These are phyloP conservation scores for Synodontis membranacea DNA, from an alignment of 2,113 vertebrate genomes.

Conservation along the genomic window DNA sequence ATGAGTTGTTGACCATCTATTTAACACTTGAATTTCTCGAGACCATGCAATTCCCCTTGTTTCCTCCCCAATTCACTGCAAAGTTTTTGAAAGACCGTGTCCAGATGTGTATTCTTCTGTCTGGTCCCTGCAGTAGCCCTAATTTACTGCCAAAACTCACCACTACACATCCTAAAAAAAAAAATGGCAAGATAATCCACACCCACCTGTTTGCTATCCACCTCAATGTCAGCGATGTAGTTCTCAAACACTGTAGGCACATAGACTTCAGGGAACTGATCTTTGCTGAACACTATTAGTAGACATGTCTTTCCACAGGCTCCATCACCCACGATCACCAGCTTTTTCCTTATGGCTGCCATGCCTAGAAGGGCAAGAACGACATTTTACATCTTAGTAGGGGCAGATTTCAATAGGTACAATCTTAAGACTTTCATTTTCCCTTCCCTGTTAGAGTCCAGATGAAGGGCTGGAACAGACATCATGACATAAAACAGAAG, in stretches of 20 bases:
- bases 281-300: constrained; percentile 97
- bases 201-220: constrained; percentile 93
- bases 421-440: neutral
- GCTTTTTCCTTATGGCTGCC: constrained; percentile 95
- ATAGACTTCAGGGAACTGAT: constrained; percentile 97
- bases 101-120: neutral
- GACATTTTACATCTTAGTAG: neutral
- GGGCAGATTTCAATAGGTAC: neutral
- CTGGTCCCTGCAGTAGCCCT: neutral
- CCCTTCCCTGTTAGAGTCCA: neutral
- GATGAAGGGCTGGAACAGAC: neutral
- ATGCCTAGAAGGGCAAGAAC: constrained; percentile 73
- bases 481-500: neutral
- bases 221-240: constrained; percentile 98
- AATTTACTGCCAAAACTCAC: neutral
- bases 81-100: neutral
- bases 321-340: constrained; percentile 97
- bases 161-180: neutral
- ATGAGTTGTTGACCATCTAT: neutral
- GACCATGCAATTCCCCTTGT: neutral
- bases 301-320: constrained; percentile 97
- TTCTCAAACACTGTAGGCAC: constrained; percentile 98
- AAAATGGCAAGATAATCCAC: neutral
- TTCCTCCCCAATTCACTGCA: neutral
- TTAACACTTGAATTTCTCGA: neutral